Base-by-base conservation (phyloP, 92 coral and sea anemone genomes). In the Porites evermanni region DNA sequence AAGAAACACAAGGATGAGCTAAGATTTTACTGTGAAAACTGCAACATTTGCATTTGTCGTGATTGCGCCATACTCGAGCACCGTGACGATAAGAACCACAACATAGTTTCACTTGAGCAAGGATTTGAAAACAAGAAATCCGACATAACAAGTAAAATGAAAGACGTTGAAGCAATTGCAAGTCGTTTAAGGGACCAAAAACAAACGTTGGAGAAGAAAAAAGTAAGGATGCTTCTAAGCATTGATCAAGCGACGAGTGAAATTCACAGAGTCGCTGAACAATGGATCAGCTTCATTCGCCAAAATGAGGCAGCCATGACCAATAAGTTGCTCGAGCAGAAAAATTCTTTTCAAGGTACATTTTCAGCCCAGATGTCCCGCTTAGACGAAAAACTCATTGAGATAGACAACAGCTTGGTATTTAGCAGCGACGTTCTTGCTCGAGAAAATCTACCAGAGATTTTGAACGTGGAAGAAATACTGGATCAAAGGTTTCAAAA, bases 61-160 rank as follows among this genome's bases (percentile, higher is more conserved):
- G 89, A 89, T 75, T 89, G 92, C 83, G 92, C 81, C 29, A 63
- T 84, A 1, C 82, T 89, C 21, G 85, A 78, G 1, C 92, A 89
- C 63, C 87, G 73, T 6, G 85, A 74, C 14, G 14, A 54, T 7
- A 8, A 14, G 2, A 4, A 1, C 0, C 92, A 89, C 85, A 78
- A 78, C 72, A 44, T 38, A 52, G 32, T 64, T 12, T 64, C 82
- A 19, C 23, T 78, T 64, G 82, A 78, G 61, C 67, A 64, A 47
- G 82, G 72, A 44, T 13, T 78, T 8, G 50, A 78, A 2, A 78
- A 38, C 32, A 78, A 78, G 44, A 64, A 63, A 64, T 78, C 47
- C 5, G 82, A 78, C 12, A 78, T 78, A 12, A 53, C 26, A 24
- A n/a, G 6, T 11, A 78, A 64, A 44, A 64, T 78, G 82, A 18